Base-by-base conservation (phyloP, 2,797 vertebrate species). In the Enteromius trimaculatus region DNA sequence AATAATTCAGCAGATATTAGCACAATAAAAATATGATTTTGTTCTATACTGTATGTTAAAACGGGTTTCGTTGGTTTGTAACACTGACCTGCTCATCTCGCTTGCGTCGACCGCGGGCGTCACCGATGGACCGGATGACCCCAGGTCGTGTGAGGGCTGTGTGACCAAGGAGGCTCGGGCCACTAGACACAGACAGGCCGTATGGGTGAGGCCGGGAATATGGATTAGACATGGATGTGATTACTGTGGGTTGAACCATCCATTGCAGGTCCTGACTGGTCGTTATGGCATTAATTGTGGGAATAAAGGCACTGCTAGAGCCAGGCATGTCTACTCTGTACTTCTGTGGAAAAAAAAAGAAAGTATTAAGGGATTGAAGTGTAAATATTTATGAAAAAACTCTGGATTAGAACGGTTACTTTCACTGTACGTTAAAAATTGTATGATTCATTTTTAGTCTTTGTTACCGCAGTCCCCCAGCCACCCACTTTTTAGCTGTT, bases 261-360 rank as follows among this genome's bases (percentile, higher is more conserved):
- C 98, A 99, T 97, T 99, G 98, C 77, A 99, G 94, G 93, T 99
- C 98, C 93, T 99, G 98, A 94, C 98, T 99, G 90, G 98, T 99
- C 17, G 98, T 99, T 93, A 99, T 99, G 94, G 98, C 98, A 92
- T 99, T 99, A 92, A 99, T 98, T 13, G 98, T 99, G 37, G 98
- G 98, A 86, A 99, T 98, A 90, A 99, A 99, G 96, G 98, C 97
- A 86, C 97, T 99, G 93, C 97, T 97, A 80, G 98, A 99, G 90
- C 98, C 98, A 92, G 98, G 98, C 98, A 99, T 99, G 93, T 99
- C 98, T 88, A 97, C 93, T 92, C 97, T 96, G 91, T 97, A 99
- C 95, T 99, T 99, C 98, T 99, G 92, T 23, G 89, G 75, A 77
- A 6, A 62, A 47, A 81, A 66, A 31, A 47, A 47, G 6, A 47